Evolutionary conservation across 2,113 vertebrate genomes (phyloP), one percentile per base, ranked within the genome.

Genomic region (Forbesichthys papilliferus): DNA sequence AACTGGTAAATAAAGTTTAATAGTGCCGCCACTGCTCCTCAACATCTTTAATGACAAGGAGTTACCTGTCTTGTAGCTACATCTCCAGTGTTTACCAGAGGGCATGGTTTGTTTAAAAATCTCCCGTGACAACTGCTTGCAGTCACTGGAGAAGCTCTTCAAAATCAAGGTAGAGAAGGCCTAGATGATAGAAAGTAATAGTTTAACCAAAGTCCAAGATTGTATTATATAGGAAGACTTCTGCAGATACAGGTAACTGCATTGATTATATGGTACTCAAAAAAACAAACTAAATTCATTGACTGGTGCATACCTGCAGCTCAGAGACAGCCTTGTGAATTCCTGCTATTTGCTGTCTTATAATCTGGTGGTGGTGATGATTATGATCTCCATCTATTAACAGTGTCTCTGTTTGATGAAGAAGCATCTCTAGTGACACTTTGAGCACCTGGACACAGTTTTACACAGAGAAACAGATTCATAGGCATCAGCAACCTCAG

Each of bases 21-120:
- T 53, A 11, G 52, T 11, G 12, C 11, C 11, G 10, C n/a, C 51
- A 14, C 14, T 3, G 7, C 10, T 20, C 20, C 16, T 18, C 20
- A 7, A 5, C 56, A 20, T 3, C 9, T 58, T 58, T 11, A 12
- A 12, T 53, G 52, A 14, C 11, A 42, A 42, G 12, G 13, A n/a
- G 42, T 59, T 77, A 93, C 94, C 93, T 1, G 86, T 66, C 0
- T 83, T 90, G 16, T 79, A 88, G 27, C 80, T 85, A 0, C 86
- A 67, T 69, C 92, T 89, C 94, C 94, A 95, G 77, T 93, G 92
- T 57, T 84, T 90, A 60, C 90, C 93, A 74, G 91, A 82, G 0
- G 94, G 94, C 94, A 95, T 95, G 0, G 89, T 94, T 78, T 89
- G 93, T 27, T 91, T 71, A 0, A 95, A 95, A 82, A 95, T 92